Conservation (phyloP, 37 sponge, comb jelly and placozoan species). For the Lycopodina hypogea region DNA sequence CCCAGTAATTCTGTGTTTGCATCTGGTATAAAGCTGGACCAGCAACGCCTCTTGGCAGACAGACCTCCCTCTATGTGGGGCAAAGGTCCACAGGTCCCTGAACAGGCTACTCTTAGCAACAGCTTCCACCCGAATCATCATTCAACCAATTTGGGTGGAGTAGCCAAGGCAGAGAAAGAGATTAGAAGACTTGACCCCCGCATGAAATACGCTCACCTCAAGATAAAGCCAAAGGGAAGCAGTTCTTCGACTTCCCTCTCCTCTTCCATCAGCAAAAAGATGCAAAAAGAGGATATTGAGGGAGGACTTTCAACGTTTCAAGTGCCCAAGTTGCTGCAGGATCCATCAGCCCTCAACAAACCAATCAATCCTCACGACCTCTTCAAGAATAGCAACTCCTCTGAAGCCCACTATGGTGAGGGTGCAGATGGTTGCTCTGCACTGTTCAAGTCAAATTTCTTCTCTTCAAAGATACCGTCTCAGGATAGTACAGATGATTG, state of each 20-base stretch:
- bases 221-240: conserved; percentile 41
- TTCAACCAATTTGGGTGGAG: background rate
- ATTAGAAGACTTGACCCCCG: conserved; percentile 34
- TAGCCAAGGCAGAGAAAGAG: background rate
- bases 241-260: background rate
- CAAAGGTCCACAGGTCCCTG: background rate
- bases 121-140: background rate
- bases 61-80: background rate
- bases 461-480: background rate
- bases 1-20: too few relatives aligned
- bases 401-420: background rate
- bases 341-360: conserved; percentile 34
- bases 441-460: conserved; percentile 23
- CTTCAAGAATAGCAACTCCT: conserved; percentile 30
- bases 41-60: background rate
- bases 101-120: background rate
- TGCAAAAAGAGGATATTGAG: background rate
- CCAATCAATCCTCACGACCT: conserved; percentile 59
- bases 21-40: too few relatives aligned
- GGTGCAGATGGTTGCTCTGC: conserved; percentile 17
- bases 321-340: conserved; percentile 52
- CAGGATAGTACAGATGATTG: background rate
- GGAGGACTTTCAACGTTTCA: background rate
- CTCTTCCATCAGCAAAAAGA: background rate
- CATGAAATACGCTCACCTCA: conserved; percentile 49